These are phyloP conservation scores for Solea solea DNA, from an alignment of 2,113 vertebrate species.

Conservation along the genomic window DNA sequence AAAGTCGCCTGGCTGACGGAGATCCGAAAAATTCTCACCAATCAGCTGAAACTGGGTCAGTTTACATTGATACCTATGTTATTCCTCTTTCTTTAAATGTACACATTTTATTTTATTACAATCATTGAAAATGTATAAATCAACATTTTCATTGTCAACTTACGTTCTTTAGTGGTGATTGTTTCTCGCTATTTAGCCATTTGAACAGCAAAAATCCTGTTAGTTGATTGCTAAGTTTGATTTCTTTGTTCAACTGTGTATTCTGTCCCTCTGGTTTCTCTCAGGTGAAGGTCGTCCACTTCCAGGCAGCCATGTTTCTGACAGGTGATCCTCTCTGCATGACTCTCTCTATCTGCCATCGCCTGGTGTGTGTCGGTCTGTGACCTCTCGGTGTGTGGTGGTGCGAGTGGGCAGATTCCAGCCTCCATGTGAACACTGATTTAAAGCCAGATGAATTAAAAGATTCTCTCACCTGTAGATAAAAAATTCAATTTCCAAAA, in stretches of 20 bases:
- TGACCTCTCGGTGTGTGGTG: background rate
- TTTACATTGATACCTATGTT: constrained; percentile 51
- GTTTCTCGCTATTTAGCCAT: too few species aligned
- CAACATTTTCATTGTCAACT: background rate
- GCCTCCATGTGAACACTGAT: background rate
- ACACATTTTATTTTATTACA: too few species aligned
- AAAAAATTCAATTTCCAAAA: constrained; percentile 1
- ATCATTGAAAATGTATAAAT: too few species aligned
- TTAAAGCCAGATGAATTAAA: background rate
- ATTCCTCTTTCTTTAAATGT: background rate
- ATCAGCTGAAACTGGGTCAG: constrained; percentile 87
- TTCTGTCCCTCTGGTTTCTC: constrained; percentile 20
- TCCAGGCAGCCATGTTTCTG: constrained; percentile 71
- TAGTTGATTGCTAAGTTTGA: background rate
- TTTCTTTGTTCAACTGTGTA: background rate
- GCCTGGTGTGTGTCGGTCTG: background rate
- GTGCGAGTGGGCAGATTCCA: background rate
- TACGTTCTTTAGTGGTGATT: background rate
- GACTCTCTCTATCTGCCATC: background rate
- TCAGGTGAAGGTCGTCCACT: constrained; percentile 64
- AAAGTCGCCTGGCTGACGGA: constrained; percentile 93
- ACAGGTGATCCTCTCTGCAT: constrained; percentile 83
- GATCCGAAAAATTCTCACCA: constrained; percentile 91
- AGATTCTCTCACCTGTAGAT: background rate
- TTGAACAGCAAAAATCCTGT: background rate